Evolutionary conservation across 2,888 invertebrate genomes (phyloP).

Genomic region (Mesochorus sp.): DNA sequence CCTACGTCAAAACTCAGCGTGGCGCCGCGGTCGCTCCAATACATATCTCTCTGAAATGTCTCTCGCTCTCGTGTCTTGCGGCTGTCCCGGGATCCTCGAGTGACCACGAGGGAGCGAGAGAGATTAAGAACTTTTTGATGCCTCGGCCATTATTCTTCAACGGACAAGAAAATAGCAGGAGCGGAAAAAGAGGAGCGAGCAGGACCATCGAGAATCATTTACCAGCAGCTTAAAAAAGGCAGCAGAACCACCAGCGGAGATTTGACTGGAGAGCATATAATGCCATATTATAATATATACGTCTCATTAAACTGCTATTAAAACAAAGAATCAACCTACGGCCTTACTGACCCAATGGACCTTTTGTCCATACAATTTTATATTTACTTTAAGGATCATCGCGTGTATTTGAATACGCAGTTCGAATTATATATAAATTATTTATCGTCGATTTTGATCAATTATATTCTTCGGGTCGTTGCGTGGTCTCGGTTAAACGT

Average conservation of each 20-base stretch:
- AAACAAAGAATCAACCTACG: conserved; percentile 22
- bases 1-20: conserved; percentile 82
- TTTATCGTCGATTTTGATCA: conserved; percentile 11
- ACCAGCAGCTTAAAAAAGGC: conserved; percentile 56
- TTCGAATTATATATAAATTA: too few species aligned
- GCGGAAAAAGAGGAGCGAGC: conserved; percentile 46
- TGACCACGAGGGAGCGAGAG: conserved; percentile 42
- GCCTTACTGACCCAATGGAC: neutral
- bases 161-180: conserved; percentile 44
- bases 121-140: conserved; percentile 49
- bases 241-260: conserved; percentile 49
- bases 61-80: conserved; percentile 52
- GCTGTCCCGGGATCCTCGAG: conserved; percentile 53
- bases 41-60: conserved; percentile 51
- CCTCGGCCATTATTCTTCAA: conserved; percentile 46
- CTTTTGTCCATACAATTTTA: neutral
- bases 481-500: too few species aligned
- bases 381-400: neutral
- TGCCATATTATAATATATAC: too few species aligned
- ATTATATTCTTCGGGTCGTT: conserved; percentile 7
- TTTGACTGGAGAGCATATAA: conserved; percentile 43
- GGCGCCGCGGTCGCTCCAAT: conserved; percentile 72
- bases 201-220: conserved; percentile 56
- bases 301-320: conserved; percentile 33
- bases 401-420: neutral